These are phyloP conservation scores for Phyllotreta cruciferae DNA, from an alignment of 2,888 invertebrate species.

Conservation along the genomic window DNA sequence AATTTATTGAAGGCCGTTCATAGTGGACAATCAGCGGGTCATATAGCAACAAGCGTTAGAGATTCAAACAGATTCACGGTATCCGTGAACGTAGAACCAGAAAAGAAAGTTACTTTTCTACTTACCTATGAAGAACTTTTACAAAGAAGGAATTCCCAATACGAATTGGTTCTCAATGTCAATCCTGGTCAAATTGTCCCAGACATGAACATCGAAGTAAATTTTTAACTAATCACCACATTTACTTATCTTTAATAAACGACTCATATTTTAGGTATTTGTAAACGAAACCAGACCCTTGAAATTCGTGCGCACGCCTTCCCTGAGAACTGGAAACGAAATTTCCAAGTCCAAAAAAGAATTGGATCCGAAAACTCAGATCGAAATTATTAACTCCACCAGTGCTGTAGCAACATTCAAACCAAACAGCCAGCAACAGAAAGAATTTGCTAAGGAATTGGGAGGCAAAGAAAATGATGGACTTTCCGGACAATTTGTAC, in stretches of 20 bases:
- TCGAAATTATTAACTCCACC: constrained; percentile 47
- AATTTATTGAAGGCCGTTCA: constrained; percentile 61
- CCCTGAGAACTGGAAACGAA: constrained; percentile 37
- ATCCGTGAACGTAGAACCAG: constrained; percentile 70
- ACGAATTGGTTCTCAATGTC: constrained; percentile 72
- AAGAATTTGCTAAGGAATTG: constrained; percentile 58
- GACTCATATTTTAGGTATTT: constrained; percentile 57
- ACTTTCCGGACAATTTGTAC: constrained; percentile 70
- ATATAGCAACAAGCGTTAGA: constrained; percentile 68
- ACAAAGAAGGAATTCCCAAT: constrained; percentile 67
- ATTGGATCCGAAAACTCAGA: constrained; percentile 54
- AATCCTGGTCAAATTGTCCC: constrained; percentile 71
- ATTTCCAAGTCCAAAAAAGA: constrained; percentile 55
- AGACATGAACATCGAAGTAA: constrained; percentile 65
- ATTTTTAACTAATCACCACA: constrained; percentile 22
- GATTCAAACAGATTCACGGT: constrained; percentile 74
- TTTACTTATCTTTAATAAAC: constrained; percentile 44
- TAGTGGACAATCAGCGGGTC: constrained; percentile 67
- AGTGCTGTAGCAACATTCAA: constrained; percentile 62
- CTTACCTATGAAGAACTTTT: constrained; percentile 76
- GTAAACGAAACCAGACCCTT: constrained; percentile 69
- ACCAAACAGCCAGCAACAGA: constrained; percentile 67
- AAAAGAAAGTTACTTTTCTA: constrained; percentile 69
- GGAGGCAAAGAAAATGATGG: constrained; percentile 59
- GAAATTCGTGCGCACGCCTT: constrained; percentile 49